A percentile compares a stretch with the other conserved stretches of the same genome.
phyloP scores from a whole-genome alignment of 2,888 invertebrate genomes.

The Acanthosoma haemorrhoidale region DNA sequence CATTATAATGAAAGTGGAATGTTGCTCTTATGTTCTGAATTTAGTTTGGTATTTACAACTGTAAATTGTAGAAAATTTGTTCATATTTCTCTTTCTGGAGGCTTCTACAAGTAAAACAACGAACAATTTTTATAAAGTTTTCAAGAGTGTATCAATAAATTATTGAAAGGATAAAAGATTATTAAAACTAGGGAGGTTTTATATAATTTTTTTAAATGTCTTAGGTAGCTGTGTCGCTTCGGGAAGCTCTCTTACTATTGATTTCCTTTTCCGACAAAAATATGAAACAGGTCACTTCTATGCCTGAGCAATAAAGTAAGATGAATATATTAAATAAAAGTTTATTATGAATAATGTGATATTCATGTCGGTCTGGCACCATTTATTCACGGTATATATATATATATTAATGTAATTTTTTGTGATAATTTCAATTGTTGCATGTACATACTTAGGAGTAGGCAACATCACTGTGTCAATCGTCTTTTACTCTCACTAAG shows the following conservation, averaged over 20 bases:
- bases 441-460: constrained; percentile 34
- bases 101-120: constrained; percentile 23
- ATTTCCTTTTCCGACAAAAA: constrained; percentile 1
- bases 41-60: background rate
- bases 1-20: background rate
- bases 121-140: constrained; percentile 28
- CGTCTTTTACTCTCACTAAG: background rate
- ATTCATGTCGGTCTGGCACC: constrained; percentile 32
- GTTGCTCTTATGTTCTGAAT: background rate
- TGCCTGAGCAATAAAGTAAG: constrained; percentile 25
- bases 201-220: constrained; percentile 21
- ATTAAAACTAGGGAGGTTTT: constrained; percentile 24
- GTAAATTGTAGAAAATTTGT: background rate
- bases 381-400: constrained; percentile 24
- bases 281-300: constrained; percentile 23
- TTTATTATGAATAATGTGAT: constrained; percentile 29
- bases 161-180: constrained; percentile 3
- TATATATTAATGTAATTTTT: constrained; percentile 32
- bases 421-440: constrained; percentile 34
- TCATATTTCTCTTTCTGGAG: constrained; percentile 16
- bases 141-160: constrained; percentile 7
- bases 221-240: background rate
- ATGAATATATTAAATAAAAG: constrained; percentile 18
- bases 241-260: background rate
- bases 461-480: constrained; percentile 28